phyloP scores from a whole-genome alignment of 2,797 vertebrate species.

The Sternotherus odoratus region DNA sequence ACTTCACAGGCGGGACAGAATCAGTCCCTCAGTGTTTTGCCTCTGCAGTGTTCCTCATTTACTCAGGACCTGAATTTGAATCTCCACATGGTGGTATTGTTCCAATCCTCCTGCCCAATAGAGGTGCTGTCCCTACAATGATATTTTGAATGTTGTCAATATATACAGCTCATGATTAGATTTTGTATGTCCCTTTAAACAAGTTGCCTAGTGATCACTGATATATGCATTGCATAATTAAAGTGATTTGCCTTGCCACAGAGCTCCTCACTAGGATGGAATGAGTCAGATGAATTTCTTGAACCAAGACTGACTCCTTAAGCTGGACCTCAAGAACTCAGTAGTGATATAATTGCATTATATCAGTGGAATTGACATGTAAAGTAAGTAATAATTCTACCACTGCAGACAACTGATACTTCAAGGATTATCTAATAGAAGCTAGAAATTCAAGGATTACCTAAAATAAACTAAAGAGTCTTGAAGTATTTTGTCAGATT shows the following conservation, averaged over 20 bases:
- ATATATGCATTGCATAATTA: not conserved
- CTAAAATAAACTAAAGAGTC: conserved; percentile 35
- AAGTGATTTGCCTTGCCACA: conserved; percentile 24
- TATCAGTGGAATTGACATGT: conserved; percentile 66
- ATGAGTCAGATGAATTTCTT: conserved; percentile 32
- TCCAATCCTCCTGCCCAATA: conserved; percentile 35
- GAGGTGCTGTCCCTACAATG: not conserved
- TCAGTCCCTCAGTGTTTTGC: conserved; percentile 43
- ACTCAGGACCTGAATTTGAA: conserved; percentile 49
- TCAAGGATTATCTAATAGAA: conserved; percentile 62
- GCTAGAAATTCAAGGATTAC: conserved; percentile 45
- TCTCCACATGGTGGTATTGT: conserved; percentile 43
- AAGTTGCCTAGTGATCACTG: not conserved
- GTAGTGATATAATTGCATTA: conserved; percentile 57
- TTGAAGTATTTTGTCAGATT: conserved; percentile 6
- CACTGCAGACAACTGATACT: conserved; percentile 57
- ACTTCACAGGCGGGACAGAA: conserved; percentile 41
- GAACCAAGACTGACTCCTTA: conserved; percentile 41
- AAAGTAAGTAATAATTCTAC: conserved; percentile 74
- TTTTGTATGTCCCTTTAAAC: not conserved
- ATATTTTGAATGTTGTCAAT: conserved; percentile 38
- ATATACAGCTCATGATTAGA: conserved; percentile 3
- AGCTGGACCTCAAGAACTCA: conserved; percentile 56
- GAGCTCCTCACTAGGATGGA: conserved; percentile 12
- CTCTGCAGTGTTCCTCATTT: conserved; percentile 4